Conservation (phyloP, 2,113 vertebrate genomes). For the Sceloporus tristichus region DNA sequence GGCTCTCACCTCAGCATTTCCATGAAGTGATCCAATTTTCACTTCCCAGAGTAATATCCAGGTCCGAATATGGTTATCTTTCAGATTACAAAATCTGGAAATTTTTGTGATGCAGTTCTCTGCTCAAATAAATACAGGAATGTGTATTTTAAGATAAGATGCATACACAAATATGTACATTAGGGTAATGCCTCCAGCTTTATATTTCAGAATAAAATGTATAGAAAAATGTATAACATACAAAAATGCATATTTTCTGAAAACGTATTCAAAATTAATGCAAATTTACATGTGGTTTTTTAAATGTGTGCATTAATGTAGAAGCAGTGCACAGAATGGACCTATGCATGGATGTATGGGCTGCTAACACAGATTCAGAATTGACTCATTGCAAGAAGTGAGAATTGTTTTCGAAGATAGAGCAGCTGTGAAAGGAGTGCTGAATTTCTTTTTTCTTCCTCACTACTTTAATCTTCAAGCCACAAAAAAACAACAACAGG, state of each 20-base stretch:
- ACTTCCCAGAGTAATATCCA: neutral
- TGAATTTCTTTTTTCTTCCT: neutral
- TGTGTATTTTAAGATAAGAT: neutral
- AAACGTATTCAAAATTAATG: neutral
- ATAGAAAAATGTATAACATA: neutral
- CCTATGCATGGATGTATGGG: neutral
- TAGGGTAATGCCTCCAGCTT: neutral
- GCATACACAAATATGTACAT: neutral
- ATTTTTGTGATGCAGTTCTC: neutral
- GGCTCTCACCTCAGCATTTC: neutral
- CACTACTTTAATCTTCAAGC: neutral
- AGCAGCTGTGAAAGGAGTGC: neutral
- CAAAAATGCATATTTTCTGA: neutral
- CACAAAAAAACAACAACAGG: neutral
- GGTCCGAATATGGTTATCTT: neutral
- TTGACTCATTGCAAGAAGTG: neutral
- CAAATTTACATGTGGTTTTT: neutral
- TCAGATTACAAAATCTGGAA: neutral
- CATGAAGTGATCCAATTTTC: neutral
- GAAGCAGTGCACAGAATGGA: neutral
- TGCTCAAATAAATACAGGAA: neutral
- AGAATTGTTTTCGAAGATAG: neutral
- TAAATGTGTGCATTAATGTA: neutral
- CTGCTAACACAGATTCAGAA: neutral
- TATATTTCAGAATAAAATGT: neutral